Conservation (phyloP, 1,140 invertebrate genomes). For the Rhynchophorus ferrugineus region DNA sequence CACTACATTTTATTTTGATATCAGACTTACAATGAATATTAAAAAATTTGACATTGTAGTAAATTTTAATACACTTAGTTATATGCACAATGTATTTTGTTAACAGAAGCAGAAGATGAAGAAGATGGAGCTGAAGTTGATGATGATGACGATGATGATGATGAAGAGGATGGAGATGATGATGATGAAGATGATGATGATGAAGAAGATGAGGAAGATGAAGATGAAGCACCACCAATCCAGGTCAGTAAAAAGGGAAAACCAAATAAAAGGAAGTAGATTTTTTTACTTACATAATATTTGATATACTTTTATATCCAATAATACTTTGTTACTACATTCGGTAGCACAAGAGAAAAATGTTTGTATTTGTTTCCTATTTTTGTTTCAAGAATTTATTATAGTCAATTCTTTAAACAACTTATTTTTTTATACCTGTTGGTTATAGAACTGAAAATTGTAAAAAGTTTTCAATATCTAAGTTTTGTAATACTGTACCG, state of each 20-base stretch:
- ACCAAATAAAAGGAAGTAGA: conserved; percentile 28
- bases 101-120: conserved; percentile 13
- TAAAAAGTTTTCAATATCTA: too few species aligned
- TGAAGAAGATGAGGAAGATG: conserved; percentile 24
- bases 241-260: conserved; percentile 29
- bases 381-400: conserved; percentile 6
- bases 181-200: conserved; percentile 26
- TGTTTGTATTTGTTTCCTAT: not conserved
- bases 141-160: conserved; percentile 24
- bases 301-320: conserved; percentile 5
- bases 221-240: conserved; percentile 12
- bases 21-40: too few species aligned
- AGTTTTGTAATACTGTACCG: too few species aligned
- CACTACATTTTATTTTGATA: too few species aligned
- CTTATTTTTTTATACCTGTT: too few species aligned
- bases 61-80: too few species aligned
- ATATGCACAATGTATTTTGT: too few species aligned
- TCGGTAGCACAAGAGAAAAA: too few species aligned
- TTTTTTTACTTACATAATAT: conserved; percentile 2
- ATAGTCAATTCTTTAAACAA: not conserved
- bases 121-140: conserved; percentile 24
- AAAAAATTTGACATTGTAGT: too few species aligned
- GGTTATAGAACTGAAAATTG: too few species aligned
- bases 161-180: conserved; percentile 22
- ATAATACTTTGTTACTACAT: not conserved